These are phyloP conservation scores for Poecilia picta DNA, from an alignment of 2,797 vertebrate genomes.

Conservation along the genomic window DNA sequence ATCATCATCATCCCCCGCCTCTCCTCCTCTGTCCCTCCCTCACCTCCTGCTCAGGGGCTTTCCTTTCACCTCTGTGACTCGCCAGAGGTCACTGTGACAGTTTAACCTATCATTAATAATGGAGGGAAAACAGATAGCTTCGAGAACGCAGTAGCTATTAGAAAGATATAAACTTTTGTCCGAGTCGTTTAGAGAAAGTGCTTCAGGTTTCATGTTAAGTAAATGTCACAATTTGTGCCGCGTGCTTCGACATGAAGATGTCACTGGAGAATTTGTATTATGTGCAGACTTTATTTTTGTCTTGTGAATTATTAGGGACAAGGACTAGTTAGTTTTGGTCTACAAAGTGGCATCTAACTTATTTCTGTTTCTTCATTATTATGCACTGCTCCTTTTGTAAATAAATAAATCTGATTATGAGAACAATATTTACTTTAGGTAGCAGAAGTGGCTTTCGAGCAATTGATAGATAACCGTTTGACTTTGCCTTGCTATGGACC, in stretches of 20 bases:
- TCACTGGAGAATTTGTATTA: background rate
- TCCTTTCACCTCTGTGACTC: constrained; percentile 8
- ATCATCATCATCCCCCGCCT: constrained; percentile 4
- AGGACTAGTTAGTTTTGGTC: background rate
- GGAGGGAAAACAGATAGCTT: background rate
- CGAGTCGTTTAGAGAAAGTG: background rate
- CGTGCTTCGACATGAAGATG: background rate
- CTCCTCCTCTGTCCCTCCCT: background rate
- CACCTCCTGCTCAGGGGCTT: constrained; percentile 48
- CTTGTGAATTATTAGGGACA: background rate
- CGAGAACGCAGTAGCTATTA: background rate
- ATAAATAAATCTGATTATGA: background rate
- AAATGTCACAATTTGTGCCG: background rate
- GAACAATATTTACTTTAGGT: background rate
- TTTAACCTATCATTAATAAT: background rate
- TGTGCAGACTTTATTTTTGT: background rate
- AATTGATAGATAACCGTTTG: background rate
- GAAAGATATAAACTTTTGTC: background rate
- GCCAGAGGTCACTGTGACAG: background rate
- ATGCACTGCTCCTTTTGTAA: background rate
- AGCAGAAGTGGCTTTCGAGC: background rate
- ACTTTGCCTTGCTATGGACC: background rate
- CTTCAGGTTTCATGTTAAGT: background rate
- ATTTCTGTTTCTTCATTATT: background rate
- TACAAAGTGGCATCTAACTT: background rate